Percentiles rank a stretch among this genome's conserved stretches.
These are phyloP conservation scores for Nibea albiflora DNA, from an alignment of 2,113 vertebrate species.

Conservation along the genomic window DNA sequence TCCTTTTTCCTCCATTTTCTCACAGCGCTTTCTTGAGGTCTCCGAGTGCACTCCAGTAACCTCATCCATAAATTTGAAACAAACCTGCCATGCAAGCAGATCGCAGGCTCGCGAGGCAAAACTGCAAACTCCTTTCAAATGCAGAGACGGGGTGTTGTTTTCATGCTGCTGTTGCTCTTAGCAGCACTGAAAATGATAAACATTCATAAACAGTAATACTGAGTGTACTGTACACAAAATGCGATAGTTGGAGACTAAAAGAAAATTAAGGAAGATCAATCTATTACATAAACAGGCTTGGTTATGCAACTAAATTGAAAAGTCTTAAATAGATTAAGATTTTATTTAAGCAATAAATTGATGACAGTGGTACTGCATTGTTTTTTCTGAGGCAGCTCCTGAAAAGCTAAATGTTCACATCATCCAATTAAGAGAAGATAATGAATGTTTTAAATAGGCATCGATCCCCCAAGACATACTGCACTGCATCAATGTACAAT, in stretches of 20 bases:
- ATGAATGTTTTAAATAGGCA: background rate
- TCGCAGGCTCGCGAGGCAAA: slow-evolving; percentile 15
- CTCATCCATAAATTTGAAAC: slow-evolving; percentile 62
- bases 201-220: background rate
- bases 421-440: background rate
- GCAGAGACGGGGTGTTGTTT: slow-evolving; percentile 9
- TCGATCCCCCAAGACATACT: background rate
- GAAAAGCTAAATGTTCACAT: background rate
- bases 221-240: background rate
- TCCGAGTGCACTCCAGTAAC: slow-evolving; percentile 49
- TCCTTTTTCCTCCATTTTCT: slow-evolving; percentile 46
- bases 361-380: background rate
- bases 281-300: background rate
- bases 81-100: slow-evolving; percentile 65
- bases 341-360: background rate
- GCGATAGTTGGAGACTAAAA: background rate
- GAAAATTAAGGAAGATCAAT: slow-evolving; percentile 10
- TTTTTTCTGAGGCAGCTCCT: background rate
- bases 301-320: background rate
- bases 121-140: slow-evolving; percentile 40
- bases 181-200: slow-evolving; percentile 31
- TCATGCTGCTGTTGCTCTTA: slow-evolving; percentile 30
- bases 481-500: background rate
- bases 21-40: slow-evolving; percentile 22
- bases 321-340: background rate